Percentiles rank a stretch among this genome's conserved stretches.
Conservation (phyloP, 1,140 invertebrate genomes). For the Cydia pomonella region DNA sequence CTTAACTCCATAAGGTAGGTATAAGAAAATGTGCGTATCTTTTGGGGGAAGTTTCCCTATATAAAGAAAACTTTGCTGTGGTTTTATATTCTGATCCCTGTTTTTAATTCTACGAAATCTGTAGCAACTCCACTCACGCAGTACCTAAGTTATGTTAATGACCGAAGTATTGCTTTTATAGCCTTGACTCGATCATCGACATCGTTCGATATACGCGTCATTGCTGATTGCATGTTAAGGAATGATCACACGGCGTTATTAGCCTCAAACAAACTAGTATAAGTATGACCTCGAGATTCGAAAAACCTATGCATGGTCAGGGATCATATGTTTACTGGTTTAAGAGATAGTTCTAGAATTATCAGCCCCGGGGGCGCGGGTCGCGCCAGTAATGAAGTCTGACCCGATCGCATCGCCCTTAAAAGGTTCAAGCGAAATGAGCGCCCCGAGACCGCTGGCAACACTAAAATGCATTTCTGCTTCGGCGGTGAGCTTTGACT, state of each 20-base stretch:
- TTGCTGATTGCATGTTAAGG: conserved; percentile 15
- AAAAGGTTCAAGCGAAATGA: conserved; percentile 61
- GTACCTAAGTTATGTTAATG: not conserved
- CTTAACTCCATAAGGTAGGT: no score
- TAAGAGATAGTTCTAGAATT: not conserved
- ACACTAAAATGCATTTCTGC: conserved; percentile 69
- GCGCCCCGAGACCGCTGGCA: conserved; percentile 57
- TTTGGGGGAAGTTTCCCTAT: no score
- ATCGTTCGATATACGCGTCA: conserved; percentile 10
- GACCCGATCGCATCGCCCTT: conserved; percentile 40
- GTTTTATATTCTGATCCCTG: no score
- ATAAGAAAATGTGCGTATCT: no score
- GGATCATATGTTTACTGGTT: not conserved
- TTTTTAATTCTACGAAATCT: no score
- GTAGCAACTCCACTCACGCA: no score
- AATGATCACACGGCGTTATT: conserved; percentile 7
- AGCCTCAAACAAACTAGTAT: not conserved
- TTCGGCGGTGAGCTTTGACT: conserved; percentile 65
- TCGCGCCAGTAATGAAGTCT: conserved; percentile 42
- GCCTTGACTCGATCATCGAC: conserved; percentile 18
- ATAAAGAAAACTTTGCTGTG: no score
- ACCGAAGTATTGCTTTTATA: not conserved
- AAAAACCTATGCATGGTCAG: not conserved
- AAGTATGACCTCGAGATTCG: not conserved
- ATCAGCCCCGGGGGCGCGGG: not conserved